Conservation (phyloP, 2,113 vertebrate species). For the Polyodon spathula region DNA sequence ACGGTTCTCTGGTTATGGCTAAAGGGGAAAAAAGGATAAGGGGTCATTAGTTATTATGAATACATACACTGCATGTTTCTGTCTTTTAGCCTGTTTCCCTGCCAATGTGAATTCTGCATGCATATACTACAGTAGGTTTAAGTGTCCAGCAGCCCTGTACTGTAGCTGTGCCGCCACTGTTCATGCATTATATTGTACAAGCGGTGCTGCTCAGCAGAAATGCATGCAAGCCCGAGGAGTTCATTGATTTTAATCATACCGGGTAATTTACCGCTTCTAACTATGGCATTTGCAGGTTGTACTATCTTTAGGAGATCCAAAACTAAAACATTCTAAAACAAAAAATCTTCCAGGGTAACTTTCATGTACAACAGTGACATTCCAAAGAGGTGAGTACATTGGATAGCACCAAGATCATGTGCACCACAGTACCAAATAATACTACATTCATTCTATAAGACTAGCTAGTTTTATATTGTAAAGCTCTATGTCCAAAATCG, state of each 20-base stretch:
- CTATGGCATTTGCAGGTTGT: slow-evolving; percentile 39
- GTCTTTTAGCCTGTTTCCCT: too few relatives aligned
- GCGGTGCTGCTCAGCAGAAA: slow-evolving; percentile 35
- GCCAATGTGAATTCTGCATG: neutral
- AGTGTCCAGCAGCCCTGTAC: slow-evolving; percentile 8
- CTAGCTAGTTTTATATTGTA: too few relatives aligned
- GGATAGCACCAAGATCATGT: too few relatives aligned
- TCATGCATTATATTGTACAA: slow-evolving; percentile 33
- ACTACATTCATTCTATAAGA: too few relatives aligned
- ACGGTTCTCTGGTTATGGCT: slow-evolving; percentile 90
- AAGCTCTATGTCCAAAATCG: too few relatives aligned
- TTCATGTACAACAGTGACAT: too few relatives aligned
- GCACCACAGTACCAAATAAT: too few relatives aligned
- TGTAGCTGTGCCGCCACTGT: slow-evolving; percentile 19
- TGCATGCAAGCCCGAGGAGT: slow-evolving; percentile 20
- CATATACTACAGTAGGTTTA: slow-evolving; percentile 24
- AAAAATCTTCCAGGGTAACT: too few relatives aligned
- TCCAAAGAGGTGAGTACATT: too few relatives aligned
- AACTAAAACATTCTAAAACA: slow-evolving; percentile 11
- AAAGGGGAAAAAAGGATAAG: slow-evolving; percentile 29
- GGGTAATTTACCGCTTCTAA: slow-evolving; percentile 46
- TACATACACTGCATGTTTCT: too few relatives aligned
- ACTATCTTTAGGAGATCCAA: slow-evolving; percentile 31
- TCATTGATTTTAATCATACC: slow-evolving; percentile 47
- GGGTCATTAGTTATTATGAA: too few relatives aligned